Conservation (phyloP, 2,797 vertebrate species). For the Myotis planiceps region DNA sequence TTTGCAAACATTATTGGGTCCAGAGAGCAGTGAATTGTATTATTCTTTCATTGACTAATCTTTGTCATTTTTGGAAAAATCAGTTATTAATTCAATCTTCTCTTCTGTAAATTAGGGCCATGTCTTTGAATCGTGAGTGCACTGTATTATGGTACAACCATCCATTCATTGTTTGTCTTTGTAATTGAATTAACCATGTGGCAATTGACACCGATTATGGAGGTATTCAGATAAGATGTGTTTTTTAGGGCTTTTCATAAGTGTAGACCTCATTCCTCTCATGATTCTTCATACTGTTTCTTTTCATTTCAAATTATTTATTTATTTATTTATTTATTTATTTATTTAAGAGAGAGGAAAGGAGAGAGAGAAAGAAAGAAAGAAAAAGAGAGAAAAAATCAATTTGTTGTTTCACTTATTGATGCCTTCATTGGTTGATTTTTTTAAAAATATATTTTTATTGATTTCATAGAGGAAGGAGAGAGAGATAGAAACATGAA, state of each 20-base stretch:
- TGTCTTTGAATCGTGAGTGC: constrained; percentile 45
- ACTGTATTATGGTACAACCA: not conserved
- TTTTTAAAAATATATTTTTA: not conserved
- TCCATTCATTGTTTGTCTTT: constrained; percentile 44
- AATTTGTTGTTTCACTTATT: not conserved
- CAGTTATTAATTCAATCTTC: constrained; percentile 57
- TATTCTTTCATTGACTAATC: constrained; percentile 55
- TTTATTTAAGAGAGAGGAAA: not conserved
- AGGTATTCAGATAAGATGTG: not conserved
- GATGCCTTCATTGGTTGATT: not conserved
- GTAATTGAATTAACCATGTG: constrained; percentile 13
- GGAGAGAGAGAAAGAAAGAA: not conserved
- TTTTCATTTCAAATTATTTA: not conserved
- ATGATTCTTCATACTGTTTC: not conserved
- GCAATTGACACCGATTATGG: not conserved
- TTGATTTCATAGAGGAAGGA: too few species aligned
- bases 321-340: not conserved
- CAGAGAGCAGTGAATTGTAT: not conserved
- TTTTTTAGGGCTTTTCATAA: not conserved
- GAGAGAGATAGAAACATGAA: too few species aligned
- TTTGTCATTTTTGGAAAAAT: constrained; percentile 38
- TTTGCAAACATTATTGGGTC: constrained; percentile 6
- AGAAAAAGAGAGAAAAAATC: not conserved
- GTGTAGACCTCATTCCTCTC: not conserved
- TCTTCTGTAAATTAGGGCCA: constrained; percentile 38